Evolutionary conservation across 1,140 invertebrate species (phyloP).

Genomic region (Cotesia chilonis): DNA sequence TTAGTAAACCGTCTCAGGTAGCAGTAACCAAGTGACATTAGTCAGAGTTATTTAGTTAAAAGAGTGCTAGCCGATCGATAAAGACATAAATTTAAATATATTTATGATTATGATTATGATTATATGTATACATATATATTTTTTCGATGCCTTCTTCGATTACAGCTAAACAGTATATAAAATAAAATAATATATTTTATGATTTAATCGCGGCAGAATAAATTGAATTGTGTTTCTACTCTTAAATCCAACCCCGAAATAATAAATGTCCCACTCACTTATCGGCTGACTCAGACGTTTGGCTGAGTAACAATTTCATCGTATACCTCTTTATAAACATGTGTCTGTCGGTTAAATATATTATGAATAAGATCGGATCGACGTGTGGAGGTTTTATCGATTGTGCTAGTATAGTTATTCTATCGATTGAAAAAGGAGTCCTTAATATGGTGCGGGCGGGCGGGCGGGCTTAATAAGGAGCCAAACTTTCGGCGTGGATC

Average conservation of each 20-base stretch:
- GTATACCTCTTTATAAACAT: background rate
- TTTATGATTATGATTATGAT: no score
- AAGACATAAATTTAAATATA: no score
- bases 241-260: conserved; percentile 23
- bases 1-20: no score
- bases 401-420: background rate
- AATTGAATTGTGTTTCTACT: background rate
- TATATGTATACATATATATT: no score
- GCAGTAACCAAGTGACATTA: no score
- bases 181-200: no score
- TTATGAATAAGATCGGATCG: background rate
- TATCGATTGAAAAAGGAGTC: conserved; percentile 32
- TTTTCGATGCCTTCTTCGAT: no score
- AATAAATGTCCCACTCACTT: conserved; percentile 24
- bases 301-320: conserved; percentile 17
- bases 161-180: no score
- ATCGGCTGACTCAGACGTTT: conserved; percentile 12
- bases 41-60: no score
- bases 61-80: no score
- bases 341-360: background rate
- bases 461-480: conserved; percentile 66
- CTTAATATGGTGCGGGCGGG: conserved; percentile 66
- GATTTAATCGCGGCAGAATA: no score
- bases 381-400: conserved; percentile 5
- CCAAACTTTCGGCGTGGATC: conserved; percentile 54